A percentile compares a stretch with the other conserved stretches of the same genome.
Conservation (phyloP, 2,888 invertebrate genomes). For the Apoda limacodes region DNA sequence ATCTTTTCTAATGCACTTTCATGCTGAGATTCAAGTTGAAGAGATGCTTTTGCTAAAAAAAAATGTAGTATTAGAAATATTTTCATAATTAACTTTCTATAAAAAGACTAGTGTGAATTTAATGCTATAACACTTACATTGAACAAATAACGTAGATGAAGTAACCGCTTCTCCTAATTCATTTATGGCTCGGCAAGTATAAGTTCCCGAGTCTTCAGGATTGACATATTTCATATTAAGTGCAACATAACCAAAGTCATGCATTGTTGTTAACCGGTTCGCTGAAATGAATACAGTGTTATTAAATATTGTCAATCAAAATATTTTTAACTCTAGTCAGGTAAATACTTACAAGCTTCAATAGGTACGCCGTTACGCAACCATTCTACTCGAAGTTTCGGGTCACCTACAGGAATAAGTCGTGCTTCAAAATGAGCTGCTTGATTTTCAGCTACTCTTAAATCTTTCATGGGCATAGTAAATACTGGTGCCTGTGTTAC, state of each 20-base stretch:
- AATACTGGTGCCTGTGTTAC: slow-evolving; percentile 92
- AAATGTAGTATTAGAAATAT: slow-evolving; percentile 7
- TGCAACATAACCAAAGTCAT: slow-evolving; percentile 98
- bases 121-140: slow-evolving; percentile 73
- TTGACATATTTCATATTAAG: slow-evolving; percentile 94
- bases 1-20: slow-evolving; percentile 90
- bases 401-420: slow-evolving; percentile 94
- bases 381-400: slow-evolving; percentile 94
- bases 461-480: slow-evolving; percentile 90
- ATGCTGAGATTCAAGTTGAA: slow-evolving; percentile 90
- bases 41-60: slow-evolving; percentile 81
- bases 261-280: slow-evolving; percentile 93
- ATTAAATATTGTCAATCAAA: slow-evolving; percentile 1
- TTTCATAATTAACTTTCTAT: slow-evolving; percentile 1
- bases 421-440: slow-evolving; percentile 95
- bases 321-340: background rate
- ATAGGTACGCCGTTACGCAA: slow-evolving; percentile 91
- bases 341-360: slow-evolving; percentile 78
- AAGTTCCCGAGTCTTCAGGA: slow-evolving; percentile 96
- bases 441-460: slow-evolving; percentile 89
- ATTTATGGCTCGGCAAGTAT: slow-evolving; percentile 93
- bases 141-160: slow-evolving; percentile 90
- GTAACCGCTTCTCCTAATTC: slow-evolving; percentile 96
- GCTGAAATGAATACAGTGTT: slow-evolving; percentile 55
- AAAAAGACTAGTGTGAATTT: too few relatives aligned